Evolutionary conservation across 2,888 invertebrate genomes (phyloP), one percentile per base, ranked within the genome.

Genomic region (Serripes groenlandicus): DNA sequence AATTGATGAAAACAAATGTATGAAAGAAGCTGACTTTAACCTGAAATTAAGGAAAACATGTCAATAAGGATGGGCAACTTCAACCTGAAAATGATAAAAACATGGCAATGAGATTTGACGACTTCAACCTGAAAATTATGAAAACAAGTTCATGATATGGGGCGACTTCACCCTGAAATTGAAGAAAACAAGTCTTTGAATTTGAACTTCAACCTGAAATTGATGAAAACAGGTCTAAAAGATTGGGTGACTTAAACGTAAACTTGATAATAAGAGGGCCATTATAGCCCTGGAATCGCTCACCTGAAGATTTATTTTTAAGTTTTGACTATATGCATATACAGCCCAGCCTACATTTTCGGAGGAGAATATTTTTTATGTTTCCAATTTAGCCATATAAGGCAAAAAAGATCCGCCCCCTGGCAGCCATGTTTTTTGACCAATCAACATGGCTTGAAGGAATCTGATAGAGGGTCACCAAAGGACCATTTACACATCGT

Each of bases 1-100:
- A 42, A 9, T 42, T 42, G 11, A 42, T 42, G 42, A 42, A 9
- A 42, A 18, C 42, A 42, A 42, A 18, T 15, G 42, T 15, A 42
- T 90, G 90, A 30, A 92, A 81, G 81, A 92, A 89, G n/a, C 87
- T 88, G 62, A 94, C 82, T 81, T 93, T 88, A 18, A 93, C 86
- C 94, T 94, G 83, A 42, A 66, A 66, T 15, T 0, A 28, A 1
- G 21, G 56, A 26, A 3, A n/a, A n/a, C 28, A 56, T 11, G 2
- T n/a, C 23, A 15, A 42, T 42, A 9, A 42, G 11, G 9, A 42
- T 42, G 18, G 42, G n/a, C n/a, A n/a, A n/a, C n/a, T n/a, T n/a
- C 42, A 18, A 42, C 18, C 18, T 42, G 11, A 42, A 42, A 9
- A 11, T 42, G 11, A 42, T 42, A 18, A 42, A 9, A 42, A 18